Conservation (phyloP, 2,113 vertebrate species). For the Scomber colias region DNA sequence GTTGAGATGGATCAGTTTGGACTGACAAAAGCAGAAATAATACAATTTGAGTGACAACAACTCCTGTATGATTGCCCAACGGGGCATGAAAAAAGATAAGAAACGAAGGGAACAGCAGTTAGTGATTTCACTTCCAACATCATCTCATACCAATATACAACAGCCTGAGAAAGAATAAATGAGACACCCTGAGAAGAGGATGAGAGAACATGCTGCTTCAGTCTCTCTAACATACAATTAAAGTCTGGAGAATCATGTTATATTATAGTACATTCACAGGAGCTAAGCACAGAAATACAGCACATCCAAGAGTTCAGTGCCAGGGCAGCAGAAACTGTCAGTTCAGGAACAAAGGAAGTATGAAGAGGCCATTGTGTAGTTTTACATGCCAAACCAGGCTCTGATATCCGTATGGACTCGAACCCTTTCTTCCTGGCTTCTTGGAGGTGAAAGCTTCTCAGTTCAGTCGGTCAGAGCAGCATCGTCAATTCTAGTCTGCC, state of each 20-base stretch:
- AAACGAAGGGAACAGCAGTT: slow-evolving; percentile 41
- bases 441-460: not conserved
- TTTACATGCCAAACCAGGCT: not conserved
- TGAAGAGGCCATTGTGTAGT: slow-evolving; percentile 26
- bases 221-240: slow-evolving; percentile 47
- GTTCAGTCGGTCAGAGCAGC: slow-evolving; percentile 14
- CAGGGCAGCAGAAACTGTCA: slow-evolving; percentile 35
- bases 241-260: slow-evolving; percentile 12
- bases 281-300: slow-evolving; percentile 19
- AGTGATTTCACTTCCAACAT: slow-evolving; percentile 27
- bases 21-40: not conserved
- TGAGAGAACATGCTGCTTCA: slow-evolving; percentile 9
- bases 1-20: too few relatives aligned
- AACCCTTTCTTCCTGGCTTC: slow-evolving; percentile 2
- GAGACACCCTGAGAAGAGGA: slow-evolving; percentile 9
- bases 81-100: slow-evolving; percentile 26
- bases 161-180: slow-evolving; percentile 17
- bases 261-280: slow-evolving; percentile 10
- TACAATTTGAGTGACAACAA: slow-evolving; percentile 36
- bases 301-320: slow-evolving; percentile 43
- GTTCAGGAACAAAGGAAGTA: slow-evolving; percentile 12
- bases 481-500: slow-evolving; percentile 10
- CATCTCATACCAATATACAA: slow-evolving; percentile 14
- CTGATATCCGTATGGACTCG: slow-evolving; percentile 14
- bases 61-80: slow-evolving; percentile 21